Evolutionary conservation across 2,888 invertebrate genomes (phyloP).

Genomic region (Temnothorax unifasciatus): DNA sequence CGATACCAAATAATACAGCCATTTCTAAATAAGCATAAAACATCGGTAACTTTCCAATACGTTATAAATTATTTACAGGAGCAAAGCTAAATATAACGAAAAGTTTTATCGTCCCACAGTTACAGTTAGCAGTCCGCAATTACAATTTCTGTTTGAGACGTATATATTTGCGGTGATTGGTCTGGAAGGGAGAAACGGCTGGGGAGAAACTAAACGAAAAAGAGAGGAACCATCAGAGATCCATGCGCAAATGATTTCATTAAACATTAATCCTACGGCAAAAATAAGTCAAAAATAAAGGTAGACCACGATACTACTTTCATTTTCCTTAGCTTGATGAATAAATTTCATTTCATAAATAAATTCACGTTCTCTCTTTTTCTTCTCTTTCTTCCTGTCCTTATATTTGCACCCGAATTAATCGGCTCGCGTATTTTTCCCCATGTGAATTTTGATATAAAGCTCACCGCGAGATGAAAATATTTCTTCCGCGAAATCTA

Average conservation of each 20-base stretch:
- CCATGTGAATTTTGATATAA: conserved; percentile 3
- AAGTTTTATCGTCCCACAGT: conserved; percentile 13
- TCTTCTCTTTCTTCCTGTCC: not conserved
- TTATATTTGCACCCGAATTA: conserved; percentile 26
- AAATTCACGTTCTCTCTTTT: conserved; percentile 4
- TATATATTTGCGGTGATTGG: conserved; percentile 6
- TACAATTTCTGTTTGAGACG: conserved; percentile 24
- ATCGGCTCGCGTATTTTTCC: not conserved
- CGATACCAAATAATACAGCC: not conserved
- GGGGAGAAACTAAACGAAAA: not conserved
- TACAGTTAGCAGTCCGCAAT: conserved; percentile 25
- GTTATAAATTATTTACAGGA: conserved; percentile 36
- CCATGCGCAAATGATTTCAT: conserved; percentile 9
- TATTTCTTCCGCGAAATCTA: not conserved
- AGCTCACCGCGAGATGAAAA: not conserved
- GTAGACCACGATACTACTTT: not conserved
- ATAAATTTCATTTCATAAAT: not conserved
- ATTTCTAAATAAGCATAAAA: conserved; percentile 11
- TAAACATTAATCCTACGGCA: conserved; percentile 11
- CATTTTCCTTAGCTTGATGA: not conserved
- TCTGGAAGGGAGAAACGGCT: conserved; percentile 3
- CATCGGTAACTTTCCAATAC: not conserved
- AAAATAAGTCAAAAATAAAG: not conserved
- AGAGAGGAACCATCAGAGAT: not conserved
- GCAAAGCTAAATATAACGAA: conserved; percentile 22